Evolutionary conservation across 2,888 invertebrate genomes (phyloP).

Genomic region (Adela reaumurella): DNA sequence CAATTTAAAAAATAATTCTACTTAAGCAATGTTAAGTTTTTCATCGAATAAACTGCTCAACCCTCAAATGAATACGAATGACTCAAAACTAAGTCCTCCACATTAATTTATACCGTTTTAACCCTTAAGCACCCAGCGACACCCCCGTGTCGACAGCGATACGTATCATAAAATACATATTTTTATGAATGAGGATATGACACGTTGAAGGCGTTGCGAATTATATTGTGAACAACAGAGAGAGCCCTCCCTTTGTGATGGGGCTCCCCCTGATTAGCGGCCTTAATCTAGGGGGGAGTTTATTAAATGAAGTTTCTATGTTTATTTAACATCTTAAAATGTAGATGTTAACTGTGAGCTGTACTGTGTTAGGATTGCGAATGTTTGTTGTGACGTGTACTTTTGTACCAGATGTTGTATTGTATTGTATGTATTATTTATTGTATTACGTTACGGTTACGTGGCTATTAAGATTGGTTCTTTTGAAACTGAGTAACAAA

Average conservation of each 20-base stretch:
- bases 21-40: too few relatives aligned
- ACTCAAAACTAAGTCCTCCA: neutral
- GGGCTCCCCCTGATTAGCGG: slow-evolving; percentile 35
- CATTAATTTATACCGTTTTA: neutral
- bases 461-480: too few relatives aligned
- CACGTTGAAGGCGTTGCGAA: slow-evolving; percentile 53
- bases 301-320: slow-evolving; percentile 48
- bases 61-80: neutral
- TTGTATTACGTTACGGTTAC: too few relatives aligned
- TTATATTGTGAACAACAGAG: slow-evolving; percentile 22
- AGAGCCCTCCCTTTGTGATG: neutral
- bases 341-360: slow-evolving; percentile 13
- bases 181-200: slow-evolving; percentile 49
- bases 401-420: neutral
- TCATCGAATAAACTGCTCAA: too few relatives aligned
- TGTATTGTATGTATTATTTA: too few relatives aligned
- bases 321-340: slow-evolving; percentile 55
- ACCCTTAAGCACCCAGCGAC: neutral
- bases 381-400: neutral
- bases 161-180: slow-evolving; percentile 33
- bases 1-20: too few relatives aligned
- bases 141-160: neutral
- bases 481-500: too few relatives aligned
- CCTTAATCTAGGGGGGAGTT: slow-evolving; percentile 45
- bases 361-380: neutral